Conservation (phyloP, 2,888 invertebrate species). For the Danaus chrysippus region DNA sequence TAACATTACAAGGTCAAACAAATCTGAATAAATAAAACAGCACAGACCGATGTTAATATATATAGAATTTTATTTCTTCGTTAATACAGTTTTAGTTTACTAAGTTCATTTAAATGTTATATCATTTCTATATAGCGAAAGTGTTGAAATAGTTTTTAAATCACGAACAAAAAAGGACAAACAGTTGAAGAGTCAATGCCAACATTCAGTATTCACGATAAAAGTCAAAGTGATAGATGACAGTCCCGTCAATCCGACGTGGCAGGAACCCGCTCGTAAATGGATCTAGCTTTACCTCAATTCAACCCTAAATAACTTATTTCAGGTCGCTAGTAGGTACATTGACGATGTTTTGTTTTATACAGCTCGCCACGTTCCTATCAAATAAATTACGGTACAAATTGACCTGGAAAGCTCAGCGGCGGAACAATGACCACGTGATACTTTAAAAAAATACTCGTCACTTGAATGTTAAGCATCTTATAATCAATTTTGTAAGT, state of each 20-base stretch:
- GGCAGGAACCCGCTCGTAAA: slow-evolving; percentile 1
- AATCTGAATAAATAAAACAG: slow-evolving; percentile 26
- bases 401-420: slow-evolving; percentile 65
- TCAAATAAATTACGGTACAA: slow-evolving; percentile 64
- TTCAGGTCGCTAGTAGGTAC: slow-evolving; percentile 31
- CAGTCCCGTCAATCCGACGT: background rate
- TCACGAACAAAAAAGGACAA: background rate
- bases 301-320: slow-evolving; percentile 12
- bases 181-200: background rate
- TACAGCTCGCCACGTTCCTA: slow-evolving; percentile 51
- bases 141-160: background rate
- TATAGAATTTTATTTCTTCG: slow-evolving; percentile 15
- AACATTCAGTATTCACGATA: background rate
- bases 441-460: slow-evolving; percentile 21
- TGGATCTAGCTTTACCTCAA: slow-evolving; percentile 4
- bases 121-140: background rate
- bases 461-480: slow-evolving; percentile 22
- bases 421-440: slow-evolving; percentile 47
- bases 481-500: background rate
- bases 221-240: slow-evolving; percentile 6
- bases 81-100: slow-evolving; percentile 24
- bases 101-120: slow-evolving; percentile 3
- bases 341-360: slow-evolving; percentile 48
- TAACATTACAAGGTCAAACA: slow-evolving; percentile 26
- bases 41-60: slow-evolving; percentile 16